Base-by-base conservation (phyloP, 1,140 invertebrate genomes). In the Anoplolepis gracilipes region DNA sequence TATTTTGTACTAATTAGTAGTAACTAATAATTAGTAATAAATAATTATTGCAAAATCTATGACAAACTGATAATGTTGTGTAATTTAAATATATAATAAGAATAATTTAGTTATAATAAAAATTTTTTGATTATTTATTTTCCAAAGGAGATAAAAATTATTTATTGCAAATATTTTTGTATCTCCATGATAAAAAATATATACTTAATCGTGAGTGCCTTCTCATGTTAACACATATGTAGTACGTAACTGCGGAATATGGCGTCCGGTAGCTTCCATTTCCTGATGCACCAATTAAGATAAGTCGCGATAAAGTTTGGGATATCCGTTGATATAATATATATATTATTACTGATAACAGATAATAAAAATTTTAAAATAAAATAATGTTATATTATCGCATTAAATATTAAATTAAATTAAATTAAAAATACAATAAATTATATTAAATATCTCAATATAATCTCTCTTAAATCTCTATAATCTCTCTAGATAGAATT, bases 251-350 rank as follows among this genome's bases (percentile, higher is more conserved):
- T 33, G 39, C 46, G 69, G 30, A 69, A 79, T 69, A 55, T 67
- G 0, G 28, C 28, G 16, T 36, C 36, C 25, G n/a, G 28, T 78
- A 84, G 22, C 46, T 53, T 86, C 33, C 33, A 59, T 79, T 90
- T 90, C 86, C 82, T 81, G 19, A 46, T 90, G 69, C 36, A 86
- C 79, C 78, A 90, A 89, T 90, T 90, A 90, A 87, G 89, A 91
- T 91, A 91, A 91, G 16, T 57, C n/a, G 13, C 46, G 85, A 89
- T 88, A 90, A 65, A 42, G 10, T 59, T 39, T 79, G 78, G 88
- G 86, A 91, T 85, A 84, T 90, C 90, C 90, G 90, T 82, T 62
- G 7, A 57, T 49, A 57, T 49, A 85, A 90, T 89, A 90, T 59
- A 30, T 22, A 39, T 69, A 30, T 87, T 64, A 79, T 86, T 87